These are phyloP conservation scores for Drosophila rufa DNA, from an alignment of 1,140 invertebrate genomes.

Conservation along the genomic window DNA sequence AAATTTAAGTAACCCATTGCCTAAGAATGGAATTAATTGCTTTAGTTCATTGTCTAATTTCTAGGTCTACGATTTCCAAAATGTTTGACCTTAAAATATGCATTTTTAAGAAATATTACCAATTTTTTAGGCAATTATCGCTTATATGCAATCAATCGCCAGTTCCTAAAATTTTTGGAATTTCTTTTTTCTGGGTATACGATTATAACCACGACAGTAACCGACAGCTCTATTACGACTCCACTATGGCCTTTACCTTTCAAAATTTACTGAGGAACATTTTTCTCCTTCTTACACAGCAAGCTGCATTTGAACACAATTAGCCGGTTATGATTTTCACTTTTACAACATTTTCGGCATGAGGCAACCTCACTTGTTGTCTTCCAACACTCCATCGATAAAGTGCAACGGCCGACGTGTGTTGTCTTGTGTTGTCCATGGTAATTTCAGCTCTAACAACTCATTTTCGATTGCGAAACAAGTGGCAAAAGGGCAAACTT, in stretches of 20 bases:
- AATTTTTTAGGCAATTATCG: no score
- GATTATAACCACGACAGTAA: no score
- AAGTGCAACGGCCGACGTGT: conserved; percentile 56
- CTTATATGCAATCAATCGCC: no score
- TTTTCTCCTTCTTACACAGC: conserved; percentile 40
- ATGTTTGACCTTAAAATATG: no score
- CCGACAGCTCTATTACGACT: background rate
- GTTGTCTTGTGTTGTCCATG: conserved; percentile 28
- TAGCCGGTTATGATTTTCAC: conserved; percentile 80
- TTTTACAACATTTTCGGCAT: conserved; percentile 53
- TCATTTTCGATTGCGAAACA: conserved; percentile 65
- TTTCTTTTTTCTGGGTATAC: no score
- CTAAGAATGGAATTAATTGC: no score
- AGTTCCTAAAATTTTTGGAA: no score
- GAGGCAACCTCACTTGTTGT: conserved; percentile 21
- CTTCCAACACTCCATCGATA: conserved; percentile 36
- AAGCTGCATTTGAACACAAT: conserved; percentile 73
- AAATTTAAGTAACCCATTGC: no score
- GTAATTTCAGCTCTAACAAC: conserved; percentile 49
- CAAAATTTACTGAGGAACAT: background rate
- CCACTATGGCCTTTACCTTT: conserved; percentile 15
- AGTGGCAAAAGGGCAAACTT: conserved; percentile 59
- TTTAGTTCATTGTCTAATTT: no score
- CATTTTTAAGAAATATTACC: no score
- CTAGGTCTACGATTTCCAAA: no score